Base-by-base conservation (phyloP, 2,888 invertebrate genomes). In the Agrochola litura region DNA sequence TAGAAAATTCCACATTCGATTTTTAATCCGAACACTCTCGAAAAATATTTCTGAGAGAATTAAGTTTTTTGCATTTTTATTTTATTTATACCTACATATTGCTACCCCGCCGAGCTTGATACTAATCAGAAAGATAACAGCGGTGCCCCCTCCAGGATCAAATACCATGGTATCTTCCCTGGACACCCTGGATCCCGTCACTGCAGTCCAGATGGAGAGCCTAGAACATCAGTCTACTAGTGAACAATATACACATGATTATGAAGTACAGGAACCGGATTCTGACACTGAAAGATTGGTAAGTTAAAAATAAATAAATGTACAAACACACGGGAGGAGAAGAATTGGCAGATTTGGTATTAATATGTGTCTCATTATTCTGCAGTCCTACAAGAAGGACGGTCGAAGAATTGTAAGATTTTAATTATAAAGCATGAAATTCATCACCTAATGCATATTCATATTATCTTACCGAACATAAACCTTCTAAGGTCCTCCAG, bases 161-260 rank as follows among this genome's bases (percentile, higher is more conserved):
- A 98, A 98, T 93, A 98, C 98, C 22, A 97, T 98, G 97, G 98
- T 98, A 73, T 98, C 98, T 43, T 98, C 98, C 30, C 97, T 98
- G 86, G 98, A 98, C 90, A 98, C 97, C 41, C 93, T 98, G 88
- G 98, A 98, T 90, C 97, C 97, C 19, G 91, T 96, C 68, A 97
- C 97, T 0, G 93, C 97, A 0, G 95, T 96, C 8, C 96, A 96
- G 82, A 94, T 96, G 92, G 97, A 97, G 89, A 96, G 96, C 74
- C 85, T 96, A 41, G 97, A 96, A 76, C 96, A 96, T 77, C 96
- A 95, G 80, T 95, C 96, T 4, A 95, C 94, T 1, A 96, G 96
- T 77, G 97, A 97, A 87, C 96, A 96, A 70, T 94, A 93, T 81
- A 92, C 96, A 0, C 95, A 95, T 79, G 96, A 95, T 67, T 95